Evolutionary conservation across 2,888 invertebrate genomes (phyloP).

Genomic region (Torymus aiolomorphi): DNA sequence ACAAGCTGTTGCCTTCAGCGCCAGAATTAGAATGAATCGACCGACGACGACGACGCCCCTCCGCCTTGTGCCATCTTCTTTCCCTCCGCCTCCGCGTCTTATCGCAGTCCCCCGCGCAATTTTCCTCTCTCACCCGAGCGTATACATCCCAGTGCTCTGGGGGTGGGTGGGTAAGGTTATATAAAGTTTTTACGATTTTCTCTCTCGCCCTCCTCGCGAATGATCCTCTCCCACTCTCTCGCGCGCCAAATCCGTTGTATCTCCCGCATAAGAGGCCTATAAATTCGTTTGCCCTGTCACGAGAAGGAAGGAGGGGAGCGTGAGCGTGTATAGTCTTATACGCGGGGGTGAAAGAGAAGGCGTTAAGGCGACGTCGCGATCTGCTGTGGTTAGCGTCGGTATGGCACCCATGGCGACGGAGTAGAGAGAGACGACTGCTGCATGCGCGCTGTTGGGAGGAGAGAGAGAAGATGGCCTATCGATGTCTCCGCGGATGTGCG

Average conservation of each 20-base stretch:
- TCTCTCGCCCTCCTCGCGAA: slow-evolving; percentile 60
- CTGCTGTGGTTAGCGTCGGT: slow-evolving; percentile 64
- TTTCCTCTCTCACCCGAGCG: slow-evolving; percentile 14
- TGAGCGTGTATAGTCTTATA: too few species aligned
- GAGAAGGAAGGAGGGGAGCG: too few species aligned
- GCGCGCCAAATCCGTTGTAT: slow-evolving; percentile 72
- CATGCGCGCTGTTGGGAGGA: not conserved
- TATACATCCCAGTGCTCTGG: slow-evolving; percentile 2
- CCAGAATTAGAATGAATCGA: slow-evolving; percentile 57
- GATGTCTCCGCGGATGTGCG: slow-evolving; percentile 28
- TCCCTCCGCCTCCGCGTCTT: slow-evolving; percentile 15
- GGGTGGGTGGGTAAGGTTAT: slow-evolving; percentile 65
- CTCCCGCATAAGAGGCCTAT: slow-evolving; percentile 74
- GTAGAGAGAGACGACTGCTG: not conserved
- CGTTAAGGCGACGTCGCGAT: slow-evolving; percentile 62
- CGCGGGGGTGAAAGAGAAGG: not conserved
- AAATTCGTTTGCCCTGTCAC: slow-evolving; percentile 75
- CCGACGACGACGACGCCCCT: not conserved
- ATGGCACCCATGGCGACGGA: slow-evolving; percentile 61
- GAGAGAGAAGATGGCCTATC: slow-evolving; percentile 37
- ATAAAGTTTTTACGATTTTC: slow-evolving; percentile 74
- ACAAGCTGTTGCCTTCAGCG: slow-evolving; percentile 58
- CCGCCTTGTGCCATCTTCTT: too few species aligned
- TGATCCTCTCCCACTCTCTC: slow-evolving; percentile 42
- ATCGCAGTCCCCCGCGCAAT: slow-evolving; percentile 27